Percentiles rank a stretch among this genome's conserved stretches.
Conservation (phyloP, 2,797 vertebrate genomes). For the Sus cebifrons region DNA sequence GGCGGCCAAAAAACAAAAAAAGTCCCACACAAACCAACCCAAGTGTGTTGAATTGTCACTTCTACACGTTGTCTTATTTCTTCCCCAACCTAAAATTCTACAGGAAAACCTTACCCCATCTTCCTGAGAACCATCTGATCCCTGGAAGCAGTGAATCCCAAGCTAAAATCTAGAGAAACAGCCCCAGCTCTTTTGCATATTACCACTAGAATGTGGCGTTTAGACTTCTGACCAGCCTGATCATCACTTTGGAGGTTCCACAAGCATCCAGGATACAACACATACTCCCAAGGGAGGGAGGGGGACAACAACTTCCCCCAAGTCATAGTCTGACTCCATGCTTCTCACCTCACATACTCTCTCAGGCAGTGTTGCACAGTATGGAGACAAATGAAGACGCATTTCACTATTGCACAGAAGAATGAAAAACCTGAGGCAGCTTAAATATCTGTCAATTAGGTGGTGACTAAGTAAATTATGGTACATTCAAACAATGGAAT, state of each 20-base stretch:
- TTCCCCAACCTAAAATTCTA: background rate
- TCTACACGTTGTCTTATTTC: background rate
- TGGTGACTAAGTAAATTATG: slow-evolving; percentile 15
- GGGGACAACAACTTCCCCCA: background rate
- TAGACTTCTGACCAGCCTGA: background rate
- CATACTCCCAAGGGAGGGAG: background rate
- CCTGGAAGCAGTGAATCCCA: background rate
- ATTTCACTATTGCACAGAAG: slow-evolving; percentile 46
- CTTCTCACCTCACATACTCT: slow-evolving; percentile 6
- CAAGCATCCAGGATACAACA: background rate
- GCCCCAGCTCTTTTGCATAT: background rate
- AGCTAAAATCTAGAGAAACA: slow-evolving; percentile 41
- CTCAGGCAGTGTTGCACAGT: background rate
- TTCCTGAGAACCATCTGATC: background rate
- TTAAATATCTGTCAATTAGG: background rate
- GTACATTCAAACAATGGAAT: background rate
- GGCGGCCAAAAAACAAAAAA: too few species aligned
- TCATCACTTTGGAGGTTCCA: background rate
- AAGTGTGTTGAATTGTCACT: background rate
- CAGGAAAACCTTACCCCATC: background rate
- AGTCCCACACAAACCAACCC: background rate
- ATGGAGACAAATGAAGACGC: slow-evolving; percentile 50
- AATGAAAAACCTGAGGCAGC: background rate
- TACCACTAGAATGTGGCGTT: background rate
- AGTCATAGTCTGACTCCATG: background rate